Evolutionary conservation across 2,888 invertebrate species (phyloP), one percentile per base, ranked within the genome.

Genomic region (Drosophila hawaiiensis): DNA sequence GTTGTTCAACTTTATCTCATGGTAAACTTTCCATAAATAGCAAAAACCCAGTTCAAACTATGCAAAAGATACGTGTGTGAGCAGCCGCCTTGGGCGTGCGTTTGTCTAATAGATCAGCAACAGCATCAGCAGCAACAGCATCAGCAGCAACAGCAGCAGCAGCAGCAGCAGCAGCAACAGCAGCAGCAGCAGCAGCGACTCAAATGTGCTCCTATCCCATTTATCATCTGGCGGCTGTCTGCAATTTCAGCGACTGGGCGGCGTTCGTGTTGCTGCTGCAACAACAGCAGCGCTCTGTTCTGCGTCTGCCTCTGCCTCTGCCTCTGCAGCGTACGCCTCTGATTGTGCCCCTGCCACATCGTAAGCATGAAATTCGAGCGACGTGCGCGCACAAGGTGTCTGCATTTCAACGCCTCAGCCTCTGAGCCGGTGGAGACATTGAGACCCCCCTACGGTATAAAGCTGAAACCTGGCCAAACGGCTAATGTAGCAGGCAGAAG

Each of bases 101-200:
- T 88, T 85, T 88, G 88, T 88, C 85, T 81, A 85, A 85, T 85
- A 85, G 88, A 85, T 85, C 85, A 85, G 85, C 84, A 81, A 73
- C 85, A 84, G 75, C 71, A 64, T 7, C 71, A 60, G 39, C 74
- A 56, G 33, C 39, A 39, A 6, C 84, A 77, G 70, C 84, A 84
- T 64, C 71, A 65, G 3, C 70, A 58, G 39, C 78, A 61, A 19
- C 73, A 58, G 29, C 67, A 50, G 16, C 63, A 37, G 10, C 62
- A 19, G 0, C 25, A 28, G 39, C 63, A 56, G 10, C 70, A 56
- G 41, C 69, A 41, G 47, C 72, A 28, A 7, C 65, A 60, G 54
- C 74, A 55, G 47, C 79, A 60, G 68, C 75, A 72, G 61, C 80
- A 75, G 78, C 82, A 71, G 78, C 80, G 77, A 77, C 86, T 83